phyloP scores from a whole-genome alignment of 2,113 vertebrate species.

The Myotis brandtii region DNA sequence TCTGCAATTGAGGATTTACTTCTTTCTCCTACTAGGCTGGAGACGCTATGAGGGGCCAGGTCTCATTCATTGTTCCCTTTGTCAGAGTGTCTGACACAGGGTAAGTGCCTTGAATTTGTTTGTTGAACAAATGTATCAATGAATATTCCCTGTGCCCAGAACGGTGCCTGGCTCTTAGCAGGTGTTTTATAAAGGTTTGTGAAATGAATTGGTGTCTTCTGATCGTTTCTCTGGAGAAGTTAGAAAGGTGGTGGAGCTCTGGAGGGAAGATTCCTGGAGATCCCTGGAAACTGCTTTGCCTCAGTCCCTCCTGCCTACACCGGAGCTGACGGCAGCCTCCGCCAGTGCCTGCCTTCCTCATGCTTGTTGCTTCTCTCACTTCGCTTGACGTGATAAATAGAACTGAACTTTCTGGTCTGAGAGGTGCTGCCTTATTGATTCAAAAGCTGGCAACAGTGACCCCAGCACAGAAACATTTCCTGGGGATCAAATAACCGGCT shows the following conservation, averaged over 20 bases:
- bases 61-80: background rate
- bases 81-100: background rate
- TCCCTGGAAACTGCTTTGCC: background rate
- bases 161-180: background rate
- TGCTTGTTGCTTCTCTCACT: conserved; percentile 21
- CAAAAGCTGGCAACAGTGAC: conserved; percentile 74
- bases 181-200: background rate
- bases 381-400: conserved; percentile 69
- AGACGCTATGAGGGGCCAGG: rapidly evolving
- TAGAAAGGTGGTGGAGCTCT: background rate
- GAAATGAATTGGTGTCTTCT: background rate
- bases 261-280: background rate
- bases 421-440: conserved; percentile 74
- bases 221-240: background rate
- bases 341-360: background rate
- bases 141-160: background rate
- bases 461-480: conserved; percentile 80
- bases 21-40: background rate
- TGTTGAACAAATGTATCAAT: background rate
- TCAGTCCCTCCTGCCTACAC: background rate
- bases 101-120: background rate
- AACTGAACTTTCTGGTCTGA: conserved; percentile 65
- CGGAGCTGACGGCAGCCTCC: background rate
- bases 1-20: background rate
- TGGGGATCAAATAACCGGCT: conserved; percentile 80